phyloP scores from a whole-genome alignment of 2,113 vertebrate species.

The Odobenus rosmarus region DNA sequence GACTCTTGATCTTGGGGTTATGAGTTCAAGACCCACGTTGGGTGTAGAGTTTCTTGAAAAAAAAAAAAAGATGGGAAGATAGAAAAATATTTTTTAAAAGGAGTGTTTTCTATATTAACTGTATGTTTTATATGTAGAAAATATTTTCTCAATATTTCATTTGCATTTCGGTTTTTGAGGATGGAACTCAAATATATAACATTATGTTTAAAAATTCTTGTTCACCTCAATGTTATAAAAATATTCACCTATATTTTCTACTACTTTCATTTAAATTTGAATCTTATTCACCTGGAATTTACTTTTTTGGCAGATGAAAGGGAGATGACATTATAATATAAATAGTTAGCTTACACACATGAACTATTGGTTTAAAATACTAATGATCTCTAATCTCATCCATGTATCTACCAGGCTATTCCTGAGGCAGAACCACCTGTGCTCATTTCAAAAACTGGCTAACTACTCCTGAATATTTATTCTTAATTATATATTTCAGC shows the following conservation, averaged over 20 bases:
- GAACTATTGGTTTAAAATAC: not conserved
- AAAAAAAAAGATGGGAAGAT: not conserved
- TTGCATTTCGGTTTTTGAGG: not conserved
- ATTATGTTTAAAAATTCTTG: not conserved
- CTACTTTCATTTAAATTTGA: not conserved
- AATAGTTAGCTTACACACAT: not conserved
- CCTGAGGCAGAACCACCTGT: not conserved
- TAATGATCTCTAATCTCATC: not conserved
- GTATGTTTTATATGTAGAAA: not conserved
- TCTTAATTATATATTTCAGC: not conserved
- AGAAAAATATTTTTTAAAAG: not conserved
- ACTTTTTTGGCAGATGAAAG: not conserved
- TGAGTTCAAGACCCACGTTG: not conserved
- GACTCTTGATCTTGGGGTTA: not conserved
- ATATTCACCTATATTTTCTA: not conserved
- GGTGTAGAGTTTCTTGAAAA: not conserved
- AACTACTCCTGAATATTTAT: not conserved
- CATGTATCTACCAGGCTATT: not conserved
- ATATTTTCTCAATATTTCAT: not conserved
- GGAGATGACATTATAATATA: not conserved
- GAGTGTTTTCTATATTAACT: not conserved
- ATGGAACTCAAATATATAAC: not conserved
- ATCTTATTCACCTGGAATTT: constrained; percentile 10
- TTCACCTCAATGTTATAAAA: not conserved
- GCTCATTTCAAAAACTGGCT: not conserved